Conservation (phyloP, 2,113 vertebrate genomes). For the Pterophyllum scalare region DNA sequence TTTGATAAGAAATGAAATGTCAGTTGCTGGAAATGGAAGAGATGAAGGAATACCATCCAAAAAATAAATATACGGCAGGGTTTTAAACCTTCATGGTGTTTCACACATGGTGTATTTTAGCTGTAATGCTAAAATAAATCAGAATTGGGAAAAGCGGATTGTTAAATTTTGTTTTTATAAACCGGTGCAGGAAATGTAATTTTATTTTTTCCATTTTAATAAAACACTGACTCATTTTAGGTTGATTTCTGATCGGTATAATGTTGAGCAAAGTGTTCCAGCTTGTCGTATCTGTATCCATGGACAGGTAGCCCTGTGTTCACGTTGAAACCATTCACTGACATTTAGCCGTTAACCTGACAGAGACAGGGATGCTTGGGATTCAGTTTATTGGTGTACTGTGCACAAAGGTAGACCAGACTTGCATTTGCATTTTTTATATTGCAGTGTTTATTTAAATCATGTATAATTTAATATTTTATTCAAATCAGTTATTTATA, state of each 20-base stretch:
- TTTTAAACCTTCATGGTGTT: background rate
- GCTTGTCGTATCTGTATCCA: background rate
- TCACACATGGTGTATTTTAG: background rate
- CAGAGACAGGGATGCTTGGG: too few species aligned
- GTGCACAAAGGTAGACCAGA: too few species aligned
- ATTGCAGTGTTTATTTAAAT: too few species aligned
- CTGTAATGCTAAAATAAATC: background rate
- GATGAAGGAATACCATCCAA: background rate
- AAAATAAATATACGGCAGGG: background rate
- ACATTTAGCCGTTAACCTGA: too few species aligned
- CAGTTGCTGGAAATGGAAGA: background rate
- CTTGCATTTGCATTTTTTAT: too few species aligned
- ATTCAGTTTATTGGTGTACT: too few species aligned
- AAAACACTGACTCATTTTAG: background rate
- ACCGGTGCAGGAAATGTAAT: too few species aligned
- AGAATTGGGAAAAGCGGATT: background rate
- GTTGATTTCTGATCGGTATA: background rate
- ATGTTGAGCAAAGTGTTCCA: background rate
- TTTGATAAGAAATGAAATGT: constrained; percentile 8
- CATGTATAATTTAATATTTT: too few species aligned
- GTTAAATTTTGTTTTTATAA: too few species aligned
- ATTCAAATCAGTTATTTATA: too few species aligned
- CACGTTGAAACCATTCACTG: background rate
- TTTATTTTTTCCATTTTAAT: background rate
- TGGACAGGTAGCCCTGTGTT: background rate